Evolutionary conservation across 2,113 vertebrate species (phyloP).

Genomic region (Lethenteron reissneri): DNA sequence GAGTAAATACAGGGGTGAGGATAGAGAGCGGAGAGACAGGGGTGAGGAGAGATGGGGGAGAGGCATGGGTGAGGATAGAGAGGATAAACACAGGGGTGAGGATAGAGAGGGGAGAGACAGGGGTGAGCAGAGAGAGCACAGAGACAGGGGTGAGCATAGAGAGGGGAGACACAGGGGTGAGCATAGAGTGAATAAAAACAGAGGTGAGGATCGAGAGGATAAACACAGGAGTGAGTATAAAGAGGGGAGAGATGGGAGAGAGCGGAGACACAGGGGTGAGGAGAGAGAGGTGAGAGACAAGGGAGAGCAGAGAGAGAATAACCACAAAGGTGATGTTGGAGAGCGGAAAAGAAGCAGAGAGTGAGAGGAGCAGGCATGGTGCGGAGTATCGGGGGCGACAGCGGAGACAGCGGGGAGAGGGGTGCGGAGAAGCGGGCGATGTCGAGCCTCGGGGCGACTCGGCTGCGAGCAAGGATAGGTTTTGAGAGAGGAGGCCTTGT

Average conservation of each 20-base stretch:
- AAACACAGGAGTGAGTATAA: conserved; percentile 12
- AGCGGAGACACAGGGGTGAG: conserved; percentile 23
- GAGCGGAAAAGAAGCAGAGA: not conserved
- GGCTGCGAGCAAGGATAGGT: too few species aligned
- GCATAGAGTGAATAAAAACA: conserved; percentile 4
- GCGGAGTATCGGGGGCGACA: not conserved
- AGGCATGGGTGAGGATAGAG: too few species aligned
- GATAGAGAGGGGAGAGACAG: too few species aligned
- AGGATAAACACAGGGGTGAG: too few species aligned
- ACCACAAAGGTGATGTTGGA: not conserved
- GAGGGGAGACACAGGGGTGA: conserved; percentile 23
- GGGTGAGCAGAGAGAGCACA: too few species aligned
- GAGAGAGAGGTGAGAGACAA: conserved; percentile 10
- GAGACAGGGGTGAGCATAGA: conserved; percentile 19
- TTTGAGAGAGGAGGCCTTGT: too few species aligned
- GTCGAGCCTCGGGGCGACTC: too few species aligned
- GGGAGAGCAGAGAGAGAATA: not conserved
- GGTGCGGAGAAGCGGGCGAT: not conserved
- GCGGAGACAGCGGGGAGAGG: not conserved
- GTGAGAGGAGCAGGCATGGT: not conserved
- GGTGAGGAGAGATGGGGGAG: not conserved
- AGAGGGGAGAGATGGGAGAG: conserved; percentile 20
- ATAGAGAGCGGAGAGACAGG: not conserved
- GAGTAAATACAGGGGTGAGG: not conserved
- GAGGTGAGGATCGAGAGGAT: conserved; percentile 15